Base-by-base conservation (phyloP, 2,888 invertebrate genomes). In the Latheticus oryzae region DNA sequence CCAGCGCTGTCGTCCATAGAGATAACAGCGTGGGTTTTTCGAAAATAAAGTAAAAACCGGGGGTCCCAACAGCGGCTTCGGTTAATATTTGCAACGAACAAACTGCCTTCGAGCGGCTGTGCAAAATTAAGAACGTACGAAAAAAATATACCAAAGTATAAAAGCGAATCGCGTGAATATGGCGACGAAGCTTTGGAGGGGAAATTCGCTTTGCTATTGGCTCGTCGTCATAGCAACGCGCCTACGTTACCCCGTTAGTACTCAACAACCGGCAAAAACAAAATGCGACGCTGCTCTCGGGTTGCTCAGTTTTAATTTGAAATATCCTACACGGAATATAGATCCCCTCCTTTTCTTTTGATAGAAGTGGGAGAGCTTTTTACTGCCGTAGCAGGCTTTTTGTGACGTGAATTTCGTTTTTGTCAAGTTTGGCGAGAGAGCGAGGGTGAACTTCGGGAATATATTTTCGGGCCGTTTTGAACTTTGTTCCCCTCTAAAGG, bases 401-500 rank as follows among this genome's bases (percentile, higher is more conserved):
- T 71, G 65, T 66, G 69, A 68, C 71, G 72, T 72, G 67, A 64
- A 62, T 60, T 58, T 62, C 62, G 66, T 71, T 71, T 70, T 70
- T 69, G 68, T 65, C 63, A 35, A 58, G 52, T 32, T 32, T 38
- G 53, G 47, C 50, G 28, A 51, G 45, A 26, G 43, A 32, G 57
- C 57, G 57, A 51, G 62, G 62, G 63, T 60, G 64, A 65, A 62
- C 52, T 63, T 63, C 60, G 66, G 64, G 65, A 67, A 69, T 66
- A 71, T 70, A 73, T 74, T 74, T 75, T 73, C 72, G 71, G 72
- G 65, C 64, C 66, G 70, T 73, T 74, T 73, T 71, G 71, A 71
- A 74, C 71, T 70, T 69, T 69, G 66, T 70, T 72, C 68, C 68
- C 67, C 68, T 63, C 47, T 56, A 59, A 67, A 70, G 70, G 68